These are phyloP conservation scores for Caenorhabditis tropicalis DNA, from an alignment of 1,140 invertebrate genomes.

Conservation along the genomic window DNA sequence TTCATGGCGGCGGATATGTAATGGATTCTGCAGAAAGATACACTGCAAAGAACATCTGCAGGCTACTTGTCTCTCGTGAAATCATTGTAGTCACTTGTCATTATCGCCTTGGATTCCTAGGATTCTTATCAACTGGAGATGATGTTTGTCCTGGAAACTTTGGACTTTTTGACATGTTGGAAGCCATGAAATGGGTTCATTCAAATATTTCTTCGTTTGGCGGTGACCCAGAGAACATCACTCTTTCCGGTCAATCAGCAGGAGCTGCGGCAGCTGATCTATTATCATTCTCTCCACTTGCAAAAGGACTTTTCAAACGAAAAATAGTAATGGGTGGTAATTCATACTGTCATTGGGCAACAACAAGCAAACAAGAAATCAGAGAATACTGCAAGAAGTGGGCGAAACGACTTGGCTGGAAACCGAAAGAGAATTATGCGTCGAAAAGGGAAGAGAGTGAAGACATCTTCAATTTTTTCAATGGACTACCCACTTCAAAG, in stretches of 20 bases:
- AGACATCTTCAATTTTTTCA: slow-evolving; percentile 57
- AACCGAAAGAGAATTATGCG: slow-evolving; percentile 38
- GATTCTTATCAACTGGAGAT: slow-evolving; percentile 71
- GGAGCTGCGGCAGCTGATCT: slow-evolving; percentile 83
- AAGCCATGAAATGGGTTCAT: slow-evolving; percentile 77
- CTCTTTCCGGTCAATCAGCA: slow-evolving; percentile 76
- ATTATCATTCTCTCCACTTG: slow-evolving; percentile 84
- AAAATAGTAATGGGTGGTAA: slow-evolving; percentile 57
- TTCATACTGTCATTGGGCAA: slow-evolving; percentile 50
- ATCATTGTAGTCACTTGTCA: slow-evolving; percentile 80
- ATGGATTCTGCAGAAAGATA: slow-evolving; percentile 59
- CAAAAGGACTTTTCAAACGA: slow-evolving; percentile 74
- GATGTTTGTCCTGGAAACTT: slow-evolving; percentile 73
- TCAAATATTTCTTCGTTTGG: slow-evolving; percentile 71
- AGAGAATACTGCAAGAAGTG: slow-evolving; percentile 57
- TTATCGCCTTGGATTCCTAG: slow-evolving; percentile 77
- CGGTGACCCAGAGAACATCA: slow-evolving; percentile 75
- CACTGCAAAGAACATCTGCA: slow-evolving; percentile 56
- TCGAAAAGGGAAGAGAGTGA: slow-evolving; percentile 55
- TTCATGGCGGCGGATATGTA: slow-evolving; percentile 93
- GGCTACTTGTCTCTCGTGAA: slow-evolving; percentile 73
- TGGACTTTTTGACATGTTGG: slow-evolving; percentile 82
- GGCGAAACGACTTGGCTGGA: slow-evolving; percentile 60
- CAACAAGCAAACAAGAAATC: slow-evolving; percentile 21
- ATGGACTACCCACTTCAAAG: slow-evolving; percentile 49